phyloP scores from a whole-genome alignment of 2,797 vertebrate genomes.

The Sebastes steindachneri region DNA sequence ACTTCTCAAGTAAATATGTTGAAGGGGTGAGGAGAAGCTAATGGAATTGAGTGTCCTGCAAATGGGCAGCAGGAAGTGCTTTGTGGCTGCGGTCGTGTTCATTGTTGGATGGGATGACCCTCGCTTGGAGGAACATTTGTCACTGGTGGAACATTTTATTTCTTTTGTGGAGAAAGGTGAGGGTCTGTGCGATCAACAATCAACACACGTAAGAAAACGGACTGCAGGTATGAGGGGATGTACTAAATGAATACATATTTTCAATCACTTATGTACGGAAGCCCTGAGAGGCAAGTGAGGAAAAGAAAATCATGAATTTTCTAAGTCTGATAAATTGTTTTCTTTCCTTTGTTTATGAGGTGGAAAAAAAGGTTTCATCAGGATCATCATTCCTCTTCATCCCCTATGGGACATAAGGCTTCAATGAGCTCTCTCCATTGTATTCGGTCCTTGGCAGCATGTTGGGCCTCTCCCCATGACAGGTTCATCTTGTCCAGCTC shows the following conservation, averaged over 20 bases:
- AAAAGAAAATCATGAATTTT: neutral
- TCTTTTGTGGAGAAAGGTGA: neutral
- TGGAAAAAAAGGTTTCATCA: too few relatives aligned
- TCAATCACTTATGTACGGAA: neutral
- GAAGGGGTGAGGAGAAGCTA: constrained; percentile 54
- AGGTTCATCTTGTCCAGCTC: too few relatives aligned
- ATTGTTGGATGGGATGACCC: constrained; percentile 39
- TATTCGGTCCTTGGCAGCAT: too few relatives aligned
- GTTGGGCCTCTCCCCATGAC: too few relatives aligned
- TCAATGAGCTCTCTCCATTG: too few relatives aligned
- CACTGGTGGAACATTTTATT: neutral
- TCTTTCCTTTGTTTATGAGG: too few relatives aligned
- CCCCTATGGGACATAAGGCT: too few relatives aligned
- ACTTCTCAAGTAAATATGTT: constrained; percentile 4
- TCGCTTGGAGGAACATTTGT: constrained; percentile 8
- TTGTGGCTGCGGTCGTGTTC: constrained; percentile 2
- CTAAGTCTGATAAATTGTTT: too few relatives aligned
- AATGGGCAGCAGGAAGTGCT: constrained; percentile 38
- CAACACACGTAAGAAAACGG: neutral
- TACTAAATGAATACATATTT: neutral
- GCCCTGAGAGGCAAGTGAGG: neutral
- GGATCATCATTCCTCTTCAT: too few relatives aligned
- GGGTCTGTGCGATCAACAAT: neutral
- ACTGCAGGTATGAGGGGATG: neutral
- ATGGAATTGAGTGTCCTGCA: constrained; percentile 49